Base-by-base conservation (phyloP, 2,888 invertebrate genomes). In the Mamestra brassicae region DNA sequence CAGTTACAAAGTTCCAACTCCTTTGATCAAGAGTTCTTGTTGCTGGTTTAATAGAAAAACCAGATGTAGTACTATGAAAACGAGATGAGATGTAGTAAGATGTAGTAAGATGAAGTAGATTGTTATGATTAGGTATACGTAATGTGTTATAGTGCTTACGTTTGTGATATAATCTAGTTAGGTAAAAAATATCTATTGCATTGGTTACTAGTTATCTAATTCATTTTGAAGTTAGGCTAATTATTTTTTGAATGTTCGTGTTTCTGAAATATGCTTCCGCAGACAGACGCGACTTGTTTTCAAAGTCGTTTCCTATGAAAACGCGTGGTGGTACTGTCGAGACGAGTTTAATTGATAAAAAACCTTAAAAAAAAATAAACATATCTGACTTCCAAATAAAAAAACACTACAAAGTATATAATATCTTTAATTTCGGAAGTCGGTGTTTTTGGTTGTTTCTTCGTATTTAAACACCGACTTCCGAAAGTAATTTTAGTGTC, bases 11-110 rank as follows among this genome's bases (percentile, higher is more conserved):
- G 61, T 71, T 36, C 2, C 45, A 65, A 65, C 4, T 62, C 17
- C 10, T 42, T 13, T 36, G 8, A 3, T 17, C 3, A 2, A 42
- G 15, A n/a, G 2, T 11, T 15, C 4, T 45, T 26, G 26, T 45
- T 34, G 45, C 6, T 8, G 45, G 17, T 47, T 45, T 61, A 55
- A 64, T 75, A 65, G 6, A 61, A 64, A 76, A 72, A 66, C 65
- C 57, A 75, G 75, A 65, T 42, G 38, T n/a, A 34, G 52, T 60
- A 3, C 45, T 62, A 68, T 71, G 10, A 71, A 67, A 71, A 54
- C 50, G 42, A 85, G 76, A 81, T 76, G 71, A 75, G 65, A 71
- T 85, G 62, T 26, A 26, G 38, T 85, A 34, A 75, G 65, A 71
- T 85, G 62, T 26, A 26, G 38, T 85, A 34, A 65, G 61, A 69